phyloP scores from a whole-genome alignment of 2,797 vertebrate species.

The Rhabdomys pumilio region DNA sequence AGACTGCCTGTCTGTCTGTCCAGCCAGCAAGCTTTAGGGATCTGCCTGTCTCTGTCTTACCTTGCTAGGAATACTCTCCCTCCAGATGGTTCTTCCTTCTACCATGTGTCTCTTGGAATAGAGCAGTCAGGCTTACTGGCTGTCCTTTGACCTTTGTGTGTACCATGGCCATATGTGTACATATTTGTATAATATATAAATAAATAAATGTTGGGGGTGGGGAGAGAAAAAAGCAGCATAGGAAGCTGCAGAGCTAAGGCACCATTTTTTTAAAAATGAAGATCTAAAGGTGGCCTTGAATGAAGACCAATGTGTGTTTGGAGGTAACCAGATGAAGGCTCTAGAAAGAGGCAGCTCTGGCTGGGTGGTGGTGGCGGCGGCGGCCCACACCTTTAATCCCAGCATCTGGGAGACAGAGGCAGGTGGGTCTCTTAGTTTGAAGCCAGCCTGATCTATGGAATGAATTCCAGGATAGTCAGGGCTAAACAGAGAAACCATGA shows the following conservation, averaged over 20 bases:
- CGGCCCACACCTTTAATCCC: background rate
- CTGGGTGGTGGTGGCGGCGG: background rate
- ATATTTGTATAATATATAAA: background rate
- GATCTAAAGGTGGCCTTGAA: background rate
- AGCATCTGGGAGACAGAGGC: background rate
- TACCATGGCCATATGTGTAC: background rate
- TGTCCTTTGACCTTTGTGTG: background rate
- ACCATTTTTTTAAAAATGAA: background rate
- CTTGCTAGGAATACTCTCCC: background rate
- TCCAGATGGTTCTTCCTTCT: background rate
- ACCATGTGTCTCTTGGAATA: background rate
- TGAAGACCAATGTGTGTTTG: background rate
- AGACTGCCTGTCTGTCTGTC: background rate
- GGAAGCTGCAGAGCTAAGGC: background rate
- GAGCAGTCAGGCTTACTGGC: background rate
- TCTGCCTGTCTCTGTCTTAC: background rate
- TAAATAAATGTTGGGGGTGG: background rate
- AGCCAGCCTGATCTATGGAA: background rate
- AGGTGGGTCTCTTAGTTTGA: background rate
- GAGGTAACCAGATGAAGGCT: background rate
- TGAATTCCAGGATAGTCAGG: background rate
- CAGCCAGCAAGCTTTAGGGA: background rate
- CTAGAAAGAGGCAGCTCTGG: background rate
- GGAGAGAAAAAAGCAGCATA: background rate
- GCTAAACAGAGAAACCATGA: background rate